A percentile compares a stretch with the other conserved stretches of the same genome.
Conservation (phyloP, 2,888 invertebrate genomes). For the Pseudanteris insignis region DNA sequence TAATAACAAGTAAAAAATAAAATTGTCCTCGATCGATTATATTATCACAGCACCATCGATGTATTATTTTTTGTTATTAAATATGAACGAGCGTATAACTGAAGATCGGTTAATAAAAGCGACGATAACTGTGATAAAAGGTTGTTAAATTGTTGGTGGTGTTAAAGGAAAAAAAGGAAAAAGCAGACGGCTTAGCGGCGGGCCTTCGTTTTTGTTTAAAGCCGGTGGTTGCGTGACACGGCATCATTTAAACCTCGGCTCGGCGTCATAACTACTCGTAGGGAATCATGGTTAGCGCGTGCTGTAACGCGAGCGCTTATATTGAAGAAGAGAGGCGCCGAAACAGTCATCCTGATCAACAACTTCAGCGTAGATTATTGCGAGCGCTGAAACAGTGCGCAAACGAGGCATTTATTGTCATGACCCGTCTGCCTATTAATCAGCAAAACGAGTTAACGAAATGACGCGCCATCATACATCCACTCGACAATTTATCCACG, state of each 20-base stretch:
- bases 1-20: conserved; percentile 5
- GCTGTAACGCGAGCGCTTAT: conserved; percentile 25
- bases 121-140: not conserved
- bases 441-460: conserved; percentile 26
- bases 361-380: conserved; percentile 1
- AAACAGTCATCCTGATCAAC: conserved; percentile 9
- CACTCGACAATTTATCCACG: too few relatives aligned
- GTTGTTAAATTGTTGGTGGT: conserved; percentile 4
- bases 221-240: conserved; percentile 23
- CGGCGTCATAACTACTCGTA: conserved; percentile 28
- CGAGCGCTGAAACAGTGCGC: conserved; percentile 14
- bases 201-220: conserved; percentile 17
- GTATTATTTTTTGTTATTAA: too few relatives aligned
- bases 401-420: conserved; percentile 22
- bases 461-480: too few relatives aligned
- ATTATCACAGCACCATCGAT: too few relatives aligned
- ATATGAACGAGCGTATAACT: too few relatives aligned
- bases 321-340: conserved; percentile 4
- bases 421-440: conserved; percentile 34
- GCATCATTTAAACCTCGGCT: conserved; percentile 25
- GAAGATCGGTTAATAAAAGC: too few relatives aligned
- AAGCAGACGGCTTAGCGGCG: conserved; percentile 4
- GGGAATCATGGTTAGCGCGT: conserved; percentile 38
- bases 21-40: too few relatives aligned
- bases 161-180: conserved; percentile 8